Base-by-base conservation (phyloP, 2,113 vertebrate species). In the Dunckerocampus dactyliophorus region DNA sequence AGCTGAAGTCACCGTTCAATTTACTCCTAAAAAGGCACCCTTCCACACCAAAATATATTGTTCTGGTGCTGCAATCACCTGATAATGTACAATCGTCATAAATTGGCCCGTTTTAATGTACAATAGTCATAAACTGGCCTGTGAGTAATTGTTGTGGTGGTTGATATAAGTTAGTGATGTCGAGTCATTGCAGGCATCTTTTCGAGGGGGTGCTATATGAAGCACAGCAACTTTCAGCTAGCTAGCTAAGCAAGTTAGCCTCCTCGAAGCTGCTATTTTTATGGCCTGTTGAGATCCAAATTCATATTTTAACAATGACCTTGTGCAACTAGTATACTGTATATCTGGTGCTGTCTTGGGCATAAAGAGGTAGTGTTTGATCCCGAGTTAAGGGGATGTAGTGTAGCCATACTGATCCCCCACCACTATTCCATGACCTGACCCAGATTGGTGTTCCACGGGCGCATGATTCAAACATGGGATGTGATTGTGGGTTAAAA, bases 141-240 rank as follows among this genome's bases (percentile, higher is more conserved):
- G 49, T 51, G 21, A 3, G 7, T 20, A n/a, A 1, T 13, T 5
- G 12, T 6, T 34, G 16, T 37, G 28, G 3, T 20, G 31, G 6
- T 8, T 20, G 34, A 56, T 17, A 6, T 20, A 2, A 12, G 13
- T 15, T 12, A 1, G 52, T 42, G 64, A 56, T 34, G 56, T 19
- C 1, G 46, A 34, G 39, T 65, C 69, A 43, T 8, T 47, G 63
- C 60, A 39, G 39, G 63, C 53, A 65, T 82, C 62, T 62, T 62
- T 47, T 42, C 9, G 19, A 70, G 63, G 71, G 65, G 62, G 24
- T 65, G 62, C 39, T 64, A 77, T 52, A 60, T 56, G 61, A 45
- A 50, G 61, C 74, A 17, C 65, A 59, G 56, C 76, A 87, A 85
- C 79, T 88, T 84, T 71, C 54, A 77, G 84, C 82, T 82, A 84